These are phyloP conservation scores for Lerista edwardsae DNA, from an alignment of 2,797 vertebrate species.

Conservation along the genomic window DNA sequence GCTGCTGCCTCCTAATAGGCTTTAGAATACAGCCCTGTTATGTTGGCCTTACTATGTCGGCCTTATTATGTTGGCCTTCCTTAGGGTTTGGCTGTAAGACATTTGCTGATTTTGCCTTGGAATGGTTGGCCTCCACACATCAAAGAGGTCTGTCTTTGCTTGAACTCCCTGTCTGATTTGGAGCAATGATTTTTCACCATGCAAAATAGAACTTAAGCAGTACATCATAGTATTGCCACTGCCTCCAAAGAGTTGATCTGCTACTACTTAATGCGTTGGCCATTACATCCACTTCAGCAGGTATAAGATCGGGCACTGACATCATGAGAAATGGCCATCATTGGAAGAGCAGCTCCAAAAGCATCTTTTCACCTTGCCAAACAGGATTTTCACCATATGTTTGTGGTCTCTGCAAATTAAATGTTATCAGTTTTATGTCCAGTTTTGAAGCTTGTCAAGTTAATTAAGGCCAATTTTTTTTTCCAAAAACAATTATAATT, in stretches of 20 bases:
- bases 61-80: too few species aligned
- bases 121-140: not conserved
- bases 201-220: too few species aligned
- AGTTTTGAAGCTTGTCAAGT: slow-evolving; percentile 1
- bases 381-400: not conserved
- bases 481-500: too few species aligned
- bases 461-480: too few species aligned
- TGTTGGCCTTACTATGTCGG: too few species aligned
- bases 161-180: not conserved
- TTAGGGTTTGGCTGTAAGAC: too few species aligned
- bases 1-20: too few species aligned
- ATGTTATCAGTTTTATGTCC: not conserved
- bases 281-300: not conserved
- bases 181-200: slow-evolving; percentile 17
- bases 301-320: fast-evolving
- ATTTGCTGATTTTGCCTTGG: too few species aligned
- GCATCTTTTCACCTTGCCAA: not conserved
- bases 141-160: not conserved
- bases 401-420: not conserved
- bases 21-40: too few species aligned
- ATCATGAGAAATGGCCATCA: fast-evolving
- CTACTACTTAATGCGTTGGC: not conserved
- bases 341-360: slow-evolving; percentile 7
- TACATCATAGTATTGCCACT: too few species aligned
- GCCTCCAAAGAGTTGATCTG: not conserved